A percentile compares a stretch with the other conserved stretches of the same genome.
phyloP scores from a whole-genome alignment of 2,888 invertebrate genomes.

The Sinelater perroti region DNA sequence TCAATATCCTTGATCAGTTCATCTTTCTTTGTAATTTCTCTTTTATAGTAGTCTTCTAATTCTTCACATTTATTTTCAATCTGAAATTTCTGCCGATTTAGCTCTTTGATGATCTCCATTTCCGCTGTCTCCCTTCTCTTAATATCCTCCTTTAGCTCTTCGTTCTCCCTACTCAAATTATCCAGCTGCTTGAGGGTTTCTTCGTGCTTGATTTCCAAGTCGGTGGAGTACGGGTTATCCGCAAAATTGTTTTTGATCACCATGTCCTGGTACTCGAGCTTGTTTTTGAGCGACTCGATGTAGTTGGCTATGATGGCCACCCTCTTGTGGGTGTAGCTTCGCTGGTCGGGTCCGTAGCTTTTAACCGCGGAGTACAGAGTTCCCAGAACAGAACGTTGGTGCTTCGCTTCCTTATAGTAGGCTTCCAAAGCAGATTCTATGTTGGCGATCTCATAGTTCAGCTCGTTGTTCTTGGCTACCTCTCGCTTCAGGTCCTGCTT shows the following conservation, averaged over 20 bases:
- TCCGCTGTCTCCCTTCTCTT: slow-evolving; percentile 14
- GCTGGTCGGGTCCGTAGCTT: slow-evolving; percentile 2
- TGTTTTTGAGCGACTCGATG: slow-evolving; percentile 27
- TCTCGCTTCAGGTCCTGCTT: slow-evolving; percentile 24
- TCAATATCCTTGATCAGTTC: background rate
- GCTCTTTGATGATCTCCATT: slow-evolving; percentile 29
- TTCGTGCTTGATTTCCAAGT: slow-evolving; percentile 24
- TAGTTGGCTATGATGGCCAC: slow-evolving; percentile 27
- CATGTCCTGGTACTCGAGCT: slow-evolving; percentile 28
- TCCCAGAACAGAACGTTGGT: slow-evolving; percentile 16
- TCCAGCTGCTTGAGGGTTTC: slow-evolving; percentile 19
- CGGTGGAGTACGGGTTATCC: slow-evolving; percentile 30
- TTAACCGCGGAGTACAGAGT: slow-evolving; percentile 26
- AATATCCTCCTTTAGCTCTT: slow-evolving; percentile 23
- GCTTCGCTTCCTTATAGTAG: slow-evolving; percentile 28
- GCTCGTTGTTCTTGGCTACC: slow-evolving; percentile 18
- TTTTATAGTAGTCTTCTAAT: slow-evolving; percentile 21
- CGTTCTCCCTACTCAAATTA: slow-evolving; percentile 22
- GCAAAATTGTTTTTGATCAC: slow-evolving; percentile 30
- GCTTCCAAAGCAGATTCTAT: slow-evolving; percentile 24
- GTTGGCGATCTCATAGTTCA: slow-evolving; percentile 32
- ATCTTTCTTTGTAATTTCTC: slow-evolving; percentile 21
- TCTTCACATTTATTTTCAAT: slow-evolving; percentile 23
- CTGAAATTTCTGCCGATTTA: slow-evolving; percentile 31
- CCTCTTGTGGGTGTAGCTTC: slow-evolving; percentile 23